Base-by-base conservation (phyloP, 2,797 vertebrate species). In the Chrosomus eos region DNA sequence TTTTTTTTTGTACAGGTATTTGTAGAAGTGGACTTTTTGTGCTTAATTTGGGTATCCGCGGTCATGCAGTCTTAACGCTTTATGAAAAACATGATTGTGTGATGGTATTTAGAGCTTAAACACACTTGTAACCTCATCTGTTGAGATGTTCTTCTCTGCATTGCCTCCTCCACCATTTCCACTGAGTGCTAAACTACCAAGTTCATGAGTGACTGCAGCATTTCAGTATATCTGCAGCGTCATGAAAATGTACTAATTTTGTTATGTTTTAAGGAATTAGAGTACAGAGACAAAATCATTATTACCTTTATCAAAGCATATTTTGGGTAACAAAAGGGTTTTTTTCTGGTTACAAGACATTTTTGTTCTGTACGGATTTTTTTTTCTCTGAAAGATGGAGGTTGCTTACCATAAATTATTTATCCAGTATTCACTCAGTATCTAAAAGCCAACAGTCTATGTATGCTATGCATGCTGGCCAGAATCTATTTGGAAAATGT, bases 61-160 rank as follows among this genome's bases (percentile, higher is more conserved):
- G 89, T 92, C 92, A 93, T 92, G 91, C 91, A 90, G 77, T 88
- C 89, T 91, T 90, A 89, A 91, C 88, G 89, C 88, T 89, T 89
- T 83, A 92, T 88, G 80, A 91, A 91, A 90, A 86, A 88, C 91
- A 93, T 93, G 92, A 92, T 92, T 90, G 91, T 94, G 91, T 92
- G 71, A 88, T 73, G 76, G 79, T 93, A 92, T 94, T 89, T 90
- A 94, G 93, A 94, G 91, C 93, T 94, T 92, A 92, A 95, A 95
- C 91, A 94, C 92, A 94, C 91, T 90, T 94, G 93, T 93, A 93
- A 95, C 93, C 93, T 95, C 94, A 94, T 88, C 89, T 93, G 93
- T 90, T 81, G 81, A 94, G 93, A 91, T 91, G 92, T 93, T 94
- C 92, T 89, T 91, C 93, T 93, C 94, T 95, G 93, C 93, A 92